Conservation (phyloP, 2,797 vertebrate genomes). For the Podargus strigoides region DNA sequence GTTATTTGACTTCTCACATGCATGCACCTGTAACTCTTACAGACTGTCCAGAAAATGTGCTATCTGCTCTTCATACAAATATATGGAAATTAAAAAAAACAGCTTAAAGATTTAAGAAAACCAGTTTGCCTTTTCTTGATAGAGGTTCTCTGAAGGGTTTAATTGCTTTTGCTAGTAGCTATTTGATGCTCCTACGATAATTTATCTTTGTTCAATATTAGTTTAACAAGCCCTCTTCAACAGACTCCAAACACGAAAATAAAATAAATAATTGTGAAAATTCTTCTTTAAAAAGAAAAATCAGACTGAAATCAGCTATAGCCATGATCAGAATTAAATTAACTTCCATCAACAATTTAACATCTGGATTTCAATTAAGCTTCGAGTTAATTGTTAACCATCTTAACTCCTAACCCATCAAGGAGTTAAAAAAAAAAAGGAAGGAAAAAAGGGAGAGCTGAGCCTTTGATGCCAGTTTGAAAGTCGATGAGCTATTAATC, state of each 20-base stretch:
- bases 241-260: neutral
- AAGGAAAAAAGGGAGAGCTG: slow-evolving; percentile 28
- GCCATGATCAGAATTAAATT: slow-evolving; percentile 58
- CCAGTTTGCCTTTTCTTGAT: neutral
- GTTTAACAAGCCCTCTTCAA: slow-evolving; percentile 18
- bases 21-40: neutral
- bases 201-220: slow-evolving; percentile 16
- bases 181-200: neutral
- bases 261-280: slow-evolving; percentile 21
- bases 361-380: slow-evolving; percentile 72
- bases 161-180: slow-evolving; percentile 13
- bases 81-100: neutral
- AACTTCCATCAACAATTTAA: slow-evolving; percentile 22
- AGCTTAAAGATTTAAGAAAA: neutral
- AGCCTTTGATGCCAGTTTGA: slow-evolving; percentile 52
- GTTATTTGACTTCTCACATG: neutral
- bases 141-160: neutral
- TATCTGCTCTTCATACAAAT: neutral
- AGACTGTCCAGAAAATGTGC: accelerated
- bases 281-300: slow-evolving; percentile 30
- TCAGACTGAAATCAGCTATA: slow-evolving; percentile 32
- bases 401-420: slow-evolving; percentile 60
- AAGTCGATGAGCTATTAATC: slow-evolving; percentile 72
- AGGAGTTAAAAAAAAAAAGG: neutral
- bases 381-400: slow-evolving; percentile 66